These are phyloP conservation scores for Enteromius thamalakanensis DNA, from an alignment of 2,797 vertebrate species.

Conservation along the genomic window DNA sequence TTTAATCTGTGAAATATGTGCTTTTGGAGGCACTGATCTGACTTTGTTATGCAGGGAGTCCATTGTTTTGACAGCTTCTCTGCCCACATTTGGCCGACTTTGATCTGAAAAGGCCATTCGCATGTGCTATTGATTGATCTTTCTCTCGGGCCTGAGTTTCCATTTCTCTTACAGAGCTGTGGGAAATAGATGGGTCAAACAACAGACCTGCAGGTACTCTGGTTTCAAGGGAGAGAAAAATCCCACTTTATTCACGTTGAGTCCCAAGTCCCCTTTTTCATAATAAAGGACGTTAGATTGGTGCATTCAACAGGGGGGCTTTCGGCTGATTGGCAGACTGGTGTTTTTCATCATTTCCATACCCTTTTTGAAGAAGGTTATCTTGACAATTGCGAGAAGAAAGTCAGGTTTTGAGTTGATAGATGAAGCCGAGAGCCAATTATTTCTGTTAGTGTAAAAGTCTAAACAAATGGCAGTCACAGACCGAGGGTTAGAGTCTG, in stretches of 20 bases:
- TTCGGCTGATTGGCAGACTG: slow-evolving; percentile 13
- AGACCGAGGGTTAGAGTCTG: slow-evolving; percentile 44
- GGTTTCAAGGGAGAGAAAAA: slow-evolving; percentile 20
- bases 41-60: slow-evolving; percentile 33
- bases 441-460: slow-evolving; percentile 54
- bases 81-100: slow-evolving; percentile 48
- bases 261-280: slow-evolving; percentile 29
- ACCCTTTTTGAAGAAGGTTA: slow-evolving; percentile 57
- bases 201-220: slow-evolving; percentile 28
- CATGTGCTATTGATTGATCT: slow-evolving; percentile 56
- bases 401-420: slow-evolving; percentile 50
- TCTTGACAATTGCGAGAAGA: slow-evolving; percentile 44
- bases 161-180: slow-evolving; percentile 33
- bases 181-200: slow-evolving; percentile 31
- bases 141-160: slow-evolving; percentile 36
- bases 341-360: slow-evolving; percentile 28
- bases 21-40: slow-evolving; percentile 41
- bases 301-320: slow-evolving; percentile 28
- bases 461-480: slow-evolving; percentile 57
- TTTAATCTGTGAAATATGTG: slow-evolving; percentile 53
- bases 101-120: slow-evolving; percentile 57
- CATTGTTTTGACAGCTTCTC: slow-evolving; percentile 58
- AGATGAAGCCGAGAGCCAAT: slow-evolving; percentile 54
- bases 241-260: slow-evolving; percentile 22
- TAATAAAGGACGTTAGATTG: slow-evolving; percentile 22